Evolutionary conservation across 2,888 invertebrate genomes (phyloP).

Genomic region (Ptycholaimellus sp.): DNA sequence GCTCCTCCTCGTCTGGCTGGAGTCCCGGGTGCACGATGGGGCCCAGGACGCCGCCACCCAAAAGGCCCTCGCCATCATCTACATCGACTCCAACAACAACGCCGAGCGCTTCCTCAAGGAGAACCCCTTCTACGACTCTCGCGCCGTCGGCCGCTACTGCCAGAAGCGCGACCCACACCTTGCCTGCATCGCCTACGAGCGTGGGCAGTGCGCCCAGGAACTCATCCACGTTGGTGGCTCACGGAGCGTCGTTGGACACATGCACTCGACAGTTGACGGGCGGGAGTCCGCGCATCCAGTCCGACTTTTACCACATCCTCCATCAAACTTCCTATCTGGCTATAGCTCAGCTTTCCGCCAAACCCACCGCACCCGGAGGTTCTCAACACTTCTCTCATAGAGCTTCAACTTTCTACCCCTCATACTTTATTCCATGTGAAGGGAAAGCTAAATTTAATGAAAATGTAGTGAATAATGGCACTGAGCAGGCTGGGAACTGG

Average conservation of each 20-base stretch:
- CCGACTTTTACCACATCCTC: constrained; percentile 18
- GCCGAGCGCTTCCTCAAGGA: constrained; percentile 53
- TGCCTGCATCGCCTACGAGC: constrained; percentile 93
- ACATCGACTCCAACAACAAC: constrained; percentile 97
- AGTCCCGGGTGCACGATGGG: constrained; percentile 86
- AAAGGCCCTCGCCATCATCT: constrained; percentile 95
- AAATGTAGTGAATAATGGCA: background rate
- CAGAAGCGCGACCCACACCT: constrained; percentile 97
- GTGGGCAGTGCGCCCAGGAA: constrained; percentile 90
- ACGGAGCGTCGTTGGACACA: constrained; percentile 50
- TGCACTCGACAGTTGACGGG: constrained; percentile 51
- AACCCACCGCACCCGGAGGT: constrained; percentile 16
- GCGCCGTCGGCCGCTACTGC: constrained; percentile 76
- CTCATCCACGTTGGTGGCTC: constrained; percentile 45
- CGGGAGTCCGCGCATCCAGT: constrained; percentile 34
- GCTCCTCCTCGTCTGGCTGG: constrained; percentile 79
- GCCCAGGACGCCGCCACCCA: constrained; percentile 91
- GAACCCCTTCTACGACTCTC: constrained; percentile 68
- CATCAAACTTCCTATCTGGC: no score
- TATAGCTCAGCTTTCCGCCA: no score
- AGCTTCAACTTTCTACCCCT: background rate
- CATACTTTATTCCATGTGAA: constrained; percentile 1
- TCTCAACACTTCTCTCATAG: constrained; percentile 7
- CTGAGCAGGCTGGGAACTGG: constrained; percentile 39
- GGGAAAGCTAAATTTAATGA: constrained; percentile 6